A percentile compares a stretch with the other conserved stretches of the same genome.
phyloP scores from a whole-genome alignment of 1,140 invertebrate genomes.

The Drosophila yakuba region DNA sequence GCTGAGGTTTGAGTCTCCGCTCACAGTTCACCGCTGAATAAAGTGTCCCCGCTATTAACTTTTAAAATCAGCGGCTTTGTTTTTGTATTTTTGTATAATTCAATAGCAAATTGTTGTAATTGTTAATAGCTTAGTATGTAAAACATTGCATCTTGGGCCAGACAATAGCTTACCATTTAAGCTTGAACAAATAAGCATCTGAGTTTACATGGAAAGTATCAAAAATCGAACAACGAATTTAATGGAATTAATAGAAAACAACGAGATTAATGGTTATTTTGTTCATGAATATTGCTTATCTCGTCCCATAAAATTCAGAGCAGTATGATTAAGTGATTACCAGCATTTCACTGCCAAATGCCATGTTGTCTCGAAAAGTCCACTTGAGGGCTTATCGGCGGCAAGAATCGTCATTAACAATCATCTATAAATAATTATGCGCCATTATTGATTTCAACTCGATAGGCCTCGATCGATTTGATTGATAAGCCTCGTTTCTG shows the following conservation, averaged over 20 bases:
- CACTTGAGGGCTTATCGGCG: constrained; percentile 23
- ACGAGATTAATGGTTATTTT: background rate
- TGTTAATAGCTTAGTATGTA: no score
- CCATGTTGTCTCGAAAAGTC: constrained; percentile 32
- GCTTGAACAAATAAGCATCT: no score
- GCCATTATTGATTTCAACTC: constrained; percentile 26
- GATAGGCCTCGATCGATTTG: constrained; percentile 32
- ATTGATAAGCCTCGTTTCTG: constrained; percentile 52
- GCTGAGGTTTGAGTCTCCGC: background rate
- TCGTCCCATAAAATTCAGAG: background rate
- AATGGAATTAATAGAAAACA: background rate
- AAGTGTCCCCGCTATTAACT: background rate
- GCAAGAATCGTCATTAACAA: constrained; percentile 37
- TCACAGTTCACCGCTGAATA: background rate
- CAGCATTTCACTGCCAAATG: background rate
- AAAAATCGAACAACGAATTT: background rate
- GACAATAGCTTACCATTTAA: no score
- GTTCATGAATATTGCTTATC: constrained; percentile 8
- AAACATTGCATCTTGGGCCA: no score
- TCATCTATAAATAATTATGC: constrained; percentile 51
- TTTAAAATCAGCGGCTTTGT: background rate
- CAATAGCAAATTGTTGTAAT: no score
- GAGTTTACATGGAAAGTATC: no score
- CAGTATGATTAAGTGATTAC: constrained; percentile 10
- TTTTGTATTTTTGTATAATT: background rate